Evolutionary conservation across 2,888 invertebrate genomes (phyloP), one percentile per base, ranked within the genome.

Genomic region (Cheilosia variabilis): DNA sequence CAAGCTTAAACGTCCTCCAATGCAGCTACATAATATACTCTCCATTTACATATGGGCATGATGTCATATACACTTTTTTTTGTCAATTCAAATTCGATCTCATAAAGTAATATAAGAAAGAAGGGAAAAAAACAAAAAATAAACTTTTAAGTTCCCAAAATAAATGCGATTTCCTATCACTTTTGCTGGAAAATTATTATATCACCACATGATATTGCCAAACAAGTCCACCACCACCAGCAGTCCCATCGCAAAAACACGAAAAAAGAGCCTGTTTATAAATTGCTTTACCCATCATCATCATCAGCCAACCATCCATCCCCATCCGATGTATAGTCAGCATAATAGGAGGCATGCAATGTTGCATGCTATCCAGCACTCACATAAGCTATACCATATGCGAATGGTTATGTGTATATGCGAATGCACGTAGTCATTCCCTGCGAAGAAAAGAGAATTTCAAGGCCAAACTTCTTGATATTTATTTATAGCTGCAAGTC

Each of bases 401-500:
- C 24, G 37, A 62, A 31, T 63, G 50, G 24, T 55, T 69, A 60
- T 63, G 43, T 68, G 15, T 43, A 41, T 60, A 62, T 22, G 31
- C 55, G 43, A 71, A 55, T 75, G 69, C 58, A 80, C 80, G 84
- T 80, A 84, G 75, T 80, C 84, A 71, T 47, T 84, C 50, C 81
- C 52, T 75, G 50, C 75, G 77, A 81, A 77, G 86, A 77, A 86
- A 86, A 86, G 81, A 87, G 69, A 87, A 87, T 87, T 86, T 87
- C 87, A 87, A 87, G 87, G 87, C 87, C 87, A 87, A 87, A 78
- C 82, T 87, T 82, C 87, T 87, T 87, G 63, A 87, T 80, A 69
- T 87, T 87, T 87, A 87, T 87, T 87, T 87, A 87, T 87, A 87
- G 87, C 82, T 63, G 17, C 72, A 58, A 69, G 81, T 91, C 89